Conservation (phyloP, 2,888 invertebrate genomes). For the Drosophila prostipennis region DNA sequence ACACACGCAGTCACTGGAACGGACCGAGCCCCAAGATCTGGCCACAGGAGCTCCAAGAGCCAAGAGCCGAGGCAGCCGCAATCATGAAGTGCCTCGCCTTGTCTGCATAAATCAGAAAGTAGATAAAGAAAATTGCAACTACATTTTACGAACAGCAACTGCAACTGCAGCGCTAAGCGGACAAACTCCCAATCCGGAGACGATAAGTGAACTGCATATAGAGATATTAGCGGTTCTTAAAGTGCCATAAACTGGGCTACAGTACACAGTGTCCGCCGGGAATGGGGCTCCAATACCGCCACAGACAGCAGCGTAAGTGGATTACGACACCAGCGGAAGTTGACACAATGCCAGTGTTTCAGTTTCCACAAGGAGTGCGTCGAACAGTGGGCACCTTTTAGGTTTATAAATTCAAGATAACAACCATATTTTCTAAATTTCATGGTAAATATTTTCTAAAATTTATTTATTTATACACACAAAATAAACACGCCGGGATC, state of each 20-base stretch:
- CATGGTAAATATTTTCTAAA: background rate
- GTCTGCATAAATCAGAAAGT: constrained; percentile 56
- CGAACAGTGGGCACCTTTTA: constrained; percentile 30
- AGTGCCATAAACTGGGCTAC: constrained; percentile 48
- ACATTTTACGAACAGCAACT: constrained; percentile 28
- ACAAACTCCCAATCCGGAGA: constrained; percentile 17
- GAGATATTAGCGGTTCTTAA: constrained; percentile 56
- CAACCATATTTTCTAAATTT: background rate
- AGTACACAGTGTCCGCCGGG: background rate
- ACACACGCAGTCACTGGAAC: constrained; percentile 40
- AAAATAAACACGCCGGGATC: no score
- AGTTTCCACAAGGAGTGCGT: background rate
- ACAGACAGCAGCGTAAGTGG: background rate
- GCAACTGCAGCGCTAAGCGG: constrained; percentile 12
- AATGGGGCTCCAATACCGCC: background rate
- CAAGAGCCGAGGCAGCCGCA: constrained; percentile 1
- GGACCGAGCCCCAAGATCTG: constrained; percentile 7
- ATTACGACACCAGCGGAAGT: constrained; percentile 52
- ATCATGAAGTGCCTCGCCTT: constrained; percentile 32
- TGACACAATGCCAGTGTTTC: constrained; percentile 39
- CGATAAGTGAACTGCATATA: constrained; percentile 34
- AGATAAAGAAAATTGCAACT: constrained; percentile 64
- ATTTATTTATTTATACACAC: no score
- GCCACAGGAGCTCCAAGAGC: constrained; percentile 26
- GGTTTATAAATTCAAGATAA: background rate